Conservation (phyloP, 2,888 invertebrate genomes). For the Endotricha flammealis region DNA sequence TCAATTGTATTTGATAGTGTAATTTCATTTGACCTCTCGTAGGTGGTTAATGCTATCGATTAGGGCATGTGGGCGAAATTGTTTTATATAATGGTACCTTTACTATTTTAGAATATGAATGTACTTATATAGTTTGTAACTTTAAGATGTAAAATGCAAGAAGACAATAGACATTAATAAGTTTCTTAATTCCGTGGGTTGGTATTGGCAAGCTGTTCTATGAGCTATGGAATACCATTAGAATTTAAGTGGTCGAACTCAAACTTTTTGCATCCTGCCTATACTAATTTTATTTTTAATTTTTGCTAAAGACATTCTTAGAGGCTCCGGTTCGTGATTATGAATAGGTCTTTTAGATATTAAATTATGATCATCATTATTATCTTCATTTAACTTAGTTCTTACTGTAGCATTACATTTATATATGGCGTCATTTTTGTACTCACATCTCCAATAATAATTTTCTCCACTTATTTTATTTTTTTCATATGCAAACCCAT, state of each 20-base stretch:
- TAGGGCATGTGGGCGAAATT: constrained; percentile 7
- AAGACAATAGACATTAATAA: no score
- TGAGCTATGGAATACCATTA: no score
- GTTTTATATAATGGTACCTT: neutral
- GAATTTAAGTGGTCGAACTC: no score
- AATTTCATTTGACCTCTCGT: constrained; percentile 29
- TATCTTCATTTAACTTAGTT: constrained; percentile 4
- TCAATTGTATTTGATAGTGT: constrained; percentile 25
- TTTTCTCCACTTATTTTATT: constrained; percentile 2
- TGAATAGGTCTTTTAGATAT: constrained; percentile 4
- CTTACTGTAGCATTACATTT: constrained; percentile 8
- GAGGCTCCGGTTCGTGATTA: constrained; percentile 6
- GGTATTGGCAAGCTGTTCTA: no score
- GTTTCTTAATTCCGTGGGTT: no score
- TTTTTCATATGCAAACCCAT: constrained; percentile 11
- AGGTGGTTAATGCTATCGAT: constrained; percentile 23
- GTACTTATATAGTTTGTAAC: neutral
- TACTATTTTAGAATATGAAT: neutral
- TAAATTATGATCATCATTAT: constrained; percentile 4
- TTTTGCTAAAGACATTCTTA: constrained; percentile 7
- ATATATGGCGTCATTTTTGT: constrained; percentile 4
- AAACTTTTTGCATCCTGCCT: no score
- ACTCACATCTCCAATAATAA: constrained; percentile 11
- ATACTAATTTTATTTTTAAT: constrained; percentile 7
- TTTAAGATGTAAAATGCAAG: no score